Evolutionary conservation across 2,797 vertebrate species (phyloP).

Genomic region (Falco columbarius): DNA sequence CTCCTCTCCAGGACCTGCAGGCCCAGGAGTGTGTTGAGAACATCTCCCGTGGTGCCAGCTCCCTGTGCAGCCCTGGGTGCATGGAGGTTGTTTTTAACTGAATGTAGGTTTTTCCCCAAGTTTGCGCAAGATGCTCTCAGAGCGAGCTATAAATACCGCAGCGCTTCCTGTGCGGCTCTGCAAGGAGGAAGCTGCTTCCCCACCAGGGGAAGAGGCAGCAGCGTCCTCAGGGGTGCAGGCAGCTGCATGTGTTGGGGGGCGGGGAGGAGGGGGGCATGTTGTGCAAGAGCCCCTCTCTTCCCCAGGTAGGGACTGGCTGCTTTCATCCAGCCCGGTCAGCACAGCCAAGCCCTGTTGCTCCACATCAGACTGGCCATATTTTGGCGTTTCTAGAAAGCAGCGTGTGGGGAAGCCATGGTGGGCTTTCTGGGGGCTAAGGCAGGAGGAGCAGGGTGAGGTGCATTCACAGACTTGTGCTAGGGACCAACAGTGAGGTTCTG

Average conservation of each 20-base stretch:
- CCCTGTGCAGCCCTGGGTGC: background rate
- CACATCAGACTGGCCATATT: accelerated
- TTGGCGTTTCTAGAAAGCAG: background rate
- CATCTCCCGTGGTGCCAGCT: accelerated
- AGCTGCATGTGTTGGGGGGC: background rate
- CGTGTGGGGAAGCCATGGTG: accelerated
- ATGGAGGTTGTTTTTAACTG: background rate
- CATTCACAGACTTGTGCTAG: background rate
- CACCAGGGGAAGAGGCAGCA: background rate
- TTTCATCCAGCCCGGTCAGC: accelerated
- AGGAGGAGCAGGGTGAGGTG: background rate
- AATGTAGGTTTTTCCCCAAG: background rate
- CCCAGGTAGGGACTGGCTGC: background rate
- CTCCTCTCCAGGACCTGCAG: background rate
- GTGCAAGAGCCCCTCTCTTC: background rate
- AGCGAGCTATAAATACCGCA: constrained; percentile 30
- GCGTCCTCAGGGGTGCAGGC: background rate
- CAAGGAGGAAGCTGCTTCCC: constrained; percentile 28
- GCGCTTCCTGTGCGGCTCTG: constrained; percentile 37
- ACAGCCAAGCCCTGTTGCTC: background rate
- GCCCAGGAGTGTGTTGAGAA: background rate
- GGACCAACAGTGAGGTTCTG: background rate
- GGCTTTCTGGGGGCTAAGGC: background rate
- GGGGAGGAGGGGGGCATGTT: background rate
- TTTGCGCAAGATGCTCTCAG: background rate